Percentiles rank a stretch among this genome's conserved stretches.
Conservation (phyloP, 2,797 vertebrate species). For the Simalia tracyae region DNA sequence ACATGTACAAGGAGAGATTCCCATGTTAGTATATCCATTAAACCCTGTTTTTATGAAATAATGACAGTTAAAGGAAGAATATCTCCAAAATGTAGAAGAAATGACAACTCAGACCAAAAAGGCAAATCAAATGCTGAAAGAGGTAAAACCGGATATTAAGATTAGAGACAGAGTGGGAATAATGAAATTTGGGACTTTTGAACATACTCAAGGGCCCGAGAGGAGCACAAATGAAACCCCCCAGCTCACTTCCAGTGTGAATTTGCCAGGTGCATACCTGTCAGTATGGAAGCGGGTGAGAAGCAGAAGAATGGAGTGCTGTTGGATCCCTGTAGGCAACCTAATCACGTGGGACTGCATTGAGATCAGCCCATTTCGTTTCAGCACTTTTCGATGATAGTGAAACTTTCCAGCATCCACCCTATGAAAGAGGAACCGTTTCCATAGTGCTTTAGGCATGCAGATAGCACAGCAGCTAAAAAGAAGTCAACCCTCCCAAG, state of each 20-base stretch:
- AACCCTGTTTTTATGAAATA: too few relatives aligned
- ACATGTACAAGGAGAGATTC: too few relatives aligned
- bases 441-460: neutral
- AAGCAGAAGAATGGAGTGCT: constrained; percentile 90
- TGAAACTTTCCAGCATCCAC: constrained; percentile 92
- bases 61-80: neutral
- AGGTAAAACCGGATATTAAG: neutral
- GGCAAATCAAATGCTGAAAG: neutral
- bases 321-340: constrained; percentile 80
- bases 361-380: constrained; percentile 85
- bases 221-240: neutral
- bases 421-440: constrained; percentile 62
- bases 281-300: constrained; percentile 90
- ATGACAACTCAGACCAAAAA: neutral
- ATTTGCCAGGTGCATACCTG: constrained; percentile 74
- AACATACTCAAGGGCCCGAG: neutral
- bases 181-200: neutral
- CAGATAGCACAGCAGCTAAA: neutral
- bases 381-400: constrained; percentile 87
- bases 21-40: too few relatives aligned
- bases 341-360: constrained; percentile 87
- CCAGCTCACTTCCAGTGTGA: neutral
- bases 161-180: neutral
- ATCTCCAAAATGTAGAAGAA: neutral
- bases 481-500: neutral